Percentiles rank a stretch among this genome's conserved stretches.
phyloP scores from a whole-genome alignment of 2,113 vertebrate genomes.

The Paradoxurus hermaphroditus region DNA sequence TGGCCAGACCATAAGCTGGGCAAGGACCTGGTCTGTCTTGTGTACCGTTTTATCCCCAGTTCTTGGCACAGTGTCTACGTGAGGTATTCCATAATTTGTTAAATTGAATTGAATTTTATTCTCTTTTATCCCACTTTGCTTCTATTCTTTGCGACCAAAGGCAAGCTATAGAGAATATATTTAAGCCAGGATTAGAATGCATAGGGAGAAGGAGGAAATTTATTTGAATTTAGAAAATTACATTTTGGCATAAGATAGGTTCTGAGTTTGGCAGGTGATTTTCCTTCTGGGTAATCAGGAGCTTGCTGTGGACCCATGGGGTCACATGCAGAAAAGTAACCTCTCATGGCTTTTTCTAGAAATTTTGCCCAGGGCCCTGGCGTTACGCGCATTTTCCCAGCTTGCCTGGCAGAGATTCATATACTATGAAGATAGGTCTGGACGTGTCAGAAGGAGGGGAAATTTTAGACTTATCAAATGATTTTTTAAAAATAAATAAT shows the following conservation, averaged over 20 bases:
- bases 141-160: neutral
- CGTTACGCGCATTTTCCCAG: neutral
- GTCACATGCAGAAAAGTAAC: neutral
- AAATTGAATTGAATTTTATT: slow-evolving; percentile 2
- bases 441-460: neutral
- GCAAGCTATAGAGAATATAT: neutral
- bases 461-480: neutral
- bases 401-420: neutral
- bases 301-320: neutral
- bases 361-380: neutral
- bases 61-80: neutral
- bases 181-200: neutral
- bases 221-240: slow-evolving; percentile 43
- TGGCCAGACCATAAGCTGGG: neutral
- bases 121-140: neutral
- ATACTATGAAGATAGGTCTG: neutral
- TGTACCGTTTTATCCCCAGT: neutral
- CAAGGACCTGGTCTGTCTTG: neutral
- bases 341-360: neutral
- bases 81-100: neutral
- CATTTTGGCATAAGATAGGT: neutral
- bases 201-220: neutral
- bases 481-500: neutral
- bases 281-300: neutral
- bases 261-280: neutral